Conservation (phyloP, 2,113 vertebrate species). For the Rhodinocichla rosea region DNA sequence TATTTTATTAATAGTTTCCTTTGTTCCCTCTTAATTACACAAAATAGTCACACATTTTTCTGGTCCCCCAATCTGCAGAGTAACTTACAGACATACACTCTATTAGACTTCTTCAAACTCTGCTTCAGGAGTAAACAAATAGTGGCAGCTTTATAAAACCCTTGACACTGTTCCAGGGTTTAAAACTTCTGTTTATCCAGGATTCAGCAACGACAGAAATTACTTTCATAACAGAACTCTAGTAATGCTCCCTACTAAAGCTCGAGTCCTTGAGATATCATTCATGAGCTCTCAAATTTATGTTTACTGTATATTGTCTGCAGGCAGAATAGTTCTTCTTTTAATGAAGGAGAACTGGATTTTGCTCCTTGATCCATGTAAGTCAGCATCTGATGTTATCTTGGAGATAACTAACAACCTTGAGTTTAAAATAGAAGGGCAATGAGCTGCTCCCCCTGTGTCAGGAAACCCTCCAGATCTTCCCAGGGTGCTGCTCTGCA, state of each 20-base stretch:
- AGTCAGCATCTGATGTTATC: slow-evolving; percentile 9
- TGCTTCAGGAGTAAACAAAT: neutral
- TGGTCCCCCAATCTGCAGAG: neutral
- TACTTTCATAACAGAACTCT: neutral
- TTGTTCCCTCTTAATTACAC: slow-evolving; percentile 30
- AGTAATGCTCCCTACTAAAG: neutral
- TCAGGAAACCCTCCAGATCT: slow-evolving; percentile 12
- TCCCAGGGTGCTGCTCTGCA: neutral
- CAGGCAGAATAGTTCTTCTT: slow-evolving; percentile 10
- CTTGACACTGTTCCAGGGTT: slow-evolving; percentile 12
- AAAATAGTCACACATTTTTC: neutral
- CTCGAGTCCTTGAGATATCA: neutral
- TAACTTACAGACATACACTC: neutral
- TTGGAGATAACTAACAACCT: slow-evolving; percentile 26
- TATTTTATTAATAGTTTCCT: slow-evolving; percentile 45
- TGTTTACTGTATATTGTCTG: slow-evolving; percentile 1
- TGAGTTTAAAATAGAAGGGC: neutral
- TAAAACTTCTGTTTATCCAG: slow-evolving; percentile 31
- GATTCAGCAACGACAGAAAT: slow-evolving; percentile 33
- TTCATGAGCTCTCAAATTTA: slow-evolving; percentile 51
- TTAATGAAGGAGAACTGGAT: slow-evolving; percentile 37
- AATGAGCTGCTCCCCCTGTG: neutral
- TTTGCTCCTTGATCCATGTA: slow-evolving; percentile 46
- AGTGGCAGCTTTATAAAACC: slow-evolving; percentile 17
- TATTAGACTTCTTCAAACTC: neutral